Conservation (phyloP, 2,797 vertebrate species). For the Bucorvus abyssinicus region DNA sequence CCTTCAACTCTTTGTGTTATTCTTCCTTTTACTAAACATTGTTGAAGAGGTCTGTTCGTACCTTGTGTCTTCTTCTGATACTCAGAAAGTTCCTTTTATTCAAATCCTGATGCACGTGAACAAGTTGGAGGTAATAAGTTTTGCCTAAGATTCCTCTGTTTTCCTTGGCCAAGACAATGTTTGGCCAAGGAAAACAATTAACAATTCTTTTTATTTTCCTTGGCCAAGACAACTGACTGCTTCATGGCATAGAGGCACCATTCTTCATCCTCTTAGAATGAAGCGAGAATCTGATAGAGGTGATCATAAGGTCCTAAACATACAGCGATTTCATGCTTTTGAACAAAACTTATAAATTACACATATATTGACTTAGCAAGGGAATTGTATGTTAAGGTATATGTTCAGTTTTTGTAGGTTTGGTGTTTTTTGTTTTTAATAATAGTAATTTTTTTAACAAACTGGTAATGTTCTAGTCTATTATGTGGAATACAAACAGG, state of each 20-base stretch:
- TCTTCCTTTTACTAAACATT: neutral
- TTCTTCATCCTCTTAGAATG: neutral
- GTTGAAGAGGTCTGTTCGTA: neutral
- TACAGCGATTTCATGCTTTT: neutral
- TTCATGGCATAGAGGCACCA: neutral
- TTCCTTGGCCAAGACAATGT: neutral
- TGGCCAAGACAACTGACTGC: neutral
- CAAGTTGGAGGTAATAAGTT: neutral
- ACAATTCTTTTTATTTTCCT: neutral
- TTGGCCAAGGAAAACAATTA: neutral
- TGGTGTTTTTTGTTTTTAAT: neutral
- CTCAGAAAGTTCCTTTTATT: neutral
- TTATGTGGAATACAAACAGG: neutral
- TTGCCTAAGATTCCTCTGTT: neutral
- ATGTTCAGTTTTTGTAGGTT: neutral
- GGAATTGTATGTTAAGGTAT: neutral
- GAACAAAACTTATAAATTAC: neutral
- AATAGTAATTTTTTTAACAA: neutral
- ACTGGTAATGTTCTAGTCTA: neutral
- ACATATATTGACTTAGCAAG: neutral
- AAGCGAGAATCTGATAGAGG: neutral
- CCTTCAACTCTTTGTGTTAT: neutral
- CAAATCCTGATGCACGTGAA: neutral
- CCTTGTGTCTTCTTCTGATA: neutral
- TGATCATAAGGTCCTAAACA: neutral